Conservation (phyloP, 2,113 vertebrate species). For the Lichenostomus cassidix region DNA sequence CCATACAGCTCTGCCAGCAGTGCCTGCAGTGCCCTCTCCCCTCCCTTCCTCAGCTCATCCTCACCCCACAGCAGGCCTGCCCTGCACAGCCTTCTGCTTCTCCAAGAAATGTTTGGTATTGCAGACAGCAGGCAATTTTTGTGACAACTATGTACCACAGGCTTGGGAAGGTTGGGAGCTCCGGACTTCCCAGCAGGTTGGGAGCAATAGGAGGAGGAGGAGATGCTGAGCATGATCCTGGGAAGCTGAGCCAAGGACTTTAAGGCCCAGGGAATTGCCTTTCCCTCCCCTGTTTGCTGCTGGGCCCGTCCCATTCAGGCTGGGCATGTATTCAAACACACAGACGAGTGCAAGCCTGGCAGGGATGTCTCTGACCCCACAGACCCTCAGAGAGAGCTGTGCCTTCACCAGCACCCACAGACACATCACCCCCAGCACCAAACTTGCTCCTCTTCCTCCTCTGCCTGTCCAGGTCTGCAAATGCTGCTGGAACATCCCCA, state of each 20-base stretch:
- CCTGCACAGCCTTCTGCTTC: neutral
- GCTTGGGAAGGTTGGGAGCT: neutral
- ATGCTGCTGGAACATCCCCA: neutral
- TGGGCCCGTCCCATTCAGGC: neutral
- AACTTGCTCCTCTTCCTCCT: neutral
- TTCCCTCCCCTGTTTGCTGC: neutral
- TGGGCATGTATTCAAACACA: neutral
- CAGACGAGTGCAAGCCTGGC: rapidly evolving
- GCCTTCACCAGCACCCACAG: neutral
- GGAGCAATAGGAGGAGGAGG: neutral
- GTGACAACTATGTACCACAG: neutral
- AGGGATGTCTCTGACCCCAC: neutral
- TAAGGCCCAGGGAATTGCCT: neutral
- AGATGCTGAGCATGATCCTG: rapidly evolving
- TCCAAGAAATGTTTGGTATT: neutral
- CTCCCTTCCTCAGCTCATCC: neutral
- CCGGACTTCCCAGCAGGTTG: neutral
- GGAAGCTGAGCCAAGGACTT: neutral
- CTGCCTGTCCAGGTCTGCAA: neutral
- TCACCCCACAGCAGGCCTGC: neutral
- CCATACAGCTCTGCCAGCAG: neutral
- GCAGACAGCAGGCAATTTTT: neutral
- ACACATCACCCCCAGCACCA: neutral
- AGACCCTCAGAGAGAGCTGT: neutral
- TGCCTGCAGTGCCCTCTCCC: neutral